Base-by-base conservation (phyloP, 53 echinoderm and acorn worm genomes). In the Holothuria leucospilota region DNA sequence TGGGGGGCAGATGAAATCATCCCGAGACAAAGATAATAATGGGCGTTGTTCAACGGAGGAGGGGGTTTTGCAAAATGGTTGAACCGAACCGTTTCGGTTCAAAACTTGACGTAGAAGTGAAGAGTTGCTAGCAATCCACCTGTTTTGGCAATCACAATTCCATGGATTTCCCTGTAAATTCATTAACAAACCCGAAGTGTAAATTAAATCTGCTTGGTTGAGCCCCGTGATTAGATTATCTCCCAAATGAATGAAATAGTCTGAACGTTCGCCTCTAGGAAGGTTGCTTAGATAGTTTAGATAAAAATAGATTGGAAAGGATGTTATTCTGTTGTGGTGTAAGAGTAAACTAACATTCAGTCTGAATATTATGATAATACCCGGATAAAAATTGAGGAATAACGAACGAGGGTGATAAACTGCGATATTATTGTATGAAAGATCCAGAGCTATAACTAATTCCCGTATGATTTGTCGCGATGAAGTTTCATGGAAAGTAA, bases 111-210 rank as follows among this genome's bases (percentile, higher is more conserved):
- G 40, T 49, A 16, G 12, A 26, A 16, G 24, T 15, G 51, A 46
- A 75, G 4, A 51, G 0, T 49, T 8, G 6, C 52, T 21, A 6
- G 51, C 46, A 52, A 75, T 53, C 20, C 20, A 75, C 41, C 23
- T 20, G 6, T 49, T 42, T 1, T 24, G 7, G 52, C 75, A 75
- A 24, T 75, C 75, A 75, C 75, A 75, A 28, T 51, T 75, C 51
- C 23, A 75, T 6, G 75, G 75, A 49, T 75, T 75, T 52, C 52
- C 75, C 4, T 75, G 49, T 39, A 75, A 75, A 75, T 75, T 20
- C 28, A 75, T n/a, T 1, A 6, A 20, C 12, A 49, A 75, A 0
- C 8, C 15, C 26, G 15, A 5, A 16, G 9, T 7, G 27, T 75
- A 1, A 20, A 6, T 6, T n/a, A 25, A 4, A 25, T 75, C 14